A percentile compares a stretch with the other conserved stretches of the same genome.
Conservation (phyloP, 2,113 vertebrate genomes). For the Eubucco bourcierii region DNA sequence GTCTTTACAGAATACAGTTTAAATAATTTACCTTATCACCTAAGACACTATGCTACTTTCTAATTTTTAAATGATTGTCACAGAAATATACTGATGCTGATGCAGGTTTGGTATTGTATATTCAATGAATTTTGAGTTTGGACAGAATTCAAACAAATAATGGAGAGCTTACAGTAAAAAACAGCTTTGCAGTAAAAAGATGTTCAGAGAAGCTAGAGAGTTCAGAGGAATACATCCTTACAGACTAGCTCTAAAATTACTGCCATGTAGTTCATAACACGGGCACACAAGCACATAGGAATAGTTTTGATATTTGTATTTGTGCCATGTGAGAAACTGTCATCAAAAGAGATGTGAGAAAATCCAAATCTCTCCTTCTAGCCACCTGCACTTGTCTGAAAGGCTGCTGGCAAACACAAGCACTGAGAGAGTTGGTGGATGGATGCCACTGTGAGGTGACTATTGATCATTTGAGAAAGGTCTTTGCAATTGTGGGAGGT, state of each 20-base stretch:
- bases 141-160: slow-evolving; percentile 47
- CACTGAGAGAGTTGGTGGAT: not conserved
- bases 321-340: not conserved
- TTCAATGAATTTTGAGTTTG: slow-evolving; percentile 27
- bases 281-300: not conserved
- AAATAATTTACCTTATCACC: slow-evolving; percentile 47
- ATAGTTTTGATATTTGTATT: not conserved
- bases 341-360: not conserved
- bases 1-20: slow-evolving; percentile 5
- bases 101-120: not conserved
- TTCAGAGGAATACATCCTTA: not conserved
- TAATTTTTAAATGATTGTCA: slow-evolving; percentile 5
- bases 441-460: not conserved
- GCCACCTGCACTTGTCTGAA: not conserved
- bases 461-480: not conserved
- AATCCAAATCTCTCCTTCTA: not conserved
- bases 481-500: not conserved
- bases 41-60: slow-evolving; percentile 13
- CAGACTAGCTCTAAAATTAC: not conserved
- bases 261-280: not conserved
- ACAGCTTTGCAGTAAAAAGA: not conserved
- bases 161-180: slow-evolving; percentile 17
- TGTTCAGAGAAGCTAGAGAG: slow-evolving; percentile 14
- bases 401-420: not conserved
- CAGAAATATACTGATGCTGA: not conserved